A percentile compares a stretch with the other conserved stretches of the same genome.
Evolutionary conservation across 2,797 vertebrate species (phyloP).

Genomic region (Fundulus diaphanus): DNA sequence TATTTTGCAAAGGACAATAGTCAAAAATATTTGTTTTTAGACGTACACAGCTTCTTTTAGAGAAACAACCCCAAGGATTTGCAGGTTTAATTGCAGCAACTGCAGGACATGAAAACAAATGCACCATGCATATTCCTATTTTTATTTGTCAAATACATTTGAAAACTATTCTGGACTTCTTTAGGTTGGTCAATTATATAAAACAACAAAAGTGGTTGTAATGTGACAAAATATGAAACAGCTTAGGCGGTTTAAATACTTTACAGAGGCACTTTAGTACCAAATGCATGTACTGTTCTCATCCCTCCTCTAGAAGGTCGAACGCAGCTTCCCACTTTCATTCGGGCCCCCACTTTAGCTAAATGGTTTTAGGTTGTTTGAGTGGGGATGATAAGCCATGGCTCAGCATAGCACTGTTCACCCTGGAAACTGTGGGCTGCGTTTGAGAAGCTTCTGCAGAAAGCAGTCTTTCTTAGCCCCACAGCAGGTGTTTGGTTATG

Average conservation of each 20-base stretch:
- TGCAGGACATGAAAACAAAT: too few relatives aligned
- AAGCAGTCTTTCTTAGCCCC: slow-evolving; percentile 43
- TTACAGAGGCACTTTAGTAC: not conserved
- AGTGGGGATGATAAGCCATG: slow-evolving; percentile 49
- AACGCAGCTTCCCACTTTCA: slow-evolving; percentile 37
- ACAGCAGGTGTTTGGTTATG: slow-evolving; percentile 28
- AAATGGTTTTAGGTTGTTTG: slow-evolving; percentile 46
- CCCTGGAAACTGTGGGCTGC: slow-evolving; percentile 53
- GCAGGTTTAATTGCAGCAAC: too few relatives aligned
- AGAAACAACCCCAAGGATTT: too few relatives aligned
- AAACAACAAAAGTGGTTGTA: not conserved
- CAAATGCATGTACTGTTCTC: not conserved
- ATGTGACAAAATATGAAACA: not conserved
- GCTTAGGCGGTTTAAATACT: not conserved
- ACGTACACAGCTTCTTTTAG: too few relatives aligned
- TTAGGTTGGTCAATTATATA: not conserved
- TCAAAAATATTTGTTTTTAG: too few relatives aligned
- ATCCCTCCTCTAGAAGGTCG: slow-evolving; percentile 29
- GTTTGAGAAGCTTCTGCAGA: slow-evolving; percentile 55
- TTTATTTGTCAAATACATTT: too few relatives aligned
- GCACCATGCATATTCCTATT: too few relatives aligned
- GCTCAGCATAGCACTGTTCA: slow-evolving; percentile 43
- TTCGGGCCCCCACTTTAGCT: slow-evolving; percentile 46
- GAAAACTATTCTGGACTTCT: too few relatives aligned
- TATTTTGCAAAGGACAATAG: too few relatives aligned